Conservation (phyloP, 64 coral and sea anemone genomes). For the Pachyseris speciosa region DNA sequence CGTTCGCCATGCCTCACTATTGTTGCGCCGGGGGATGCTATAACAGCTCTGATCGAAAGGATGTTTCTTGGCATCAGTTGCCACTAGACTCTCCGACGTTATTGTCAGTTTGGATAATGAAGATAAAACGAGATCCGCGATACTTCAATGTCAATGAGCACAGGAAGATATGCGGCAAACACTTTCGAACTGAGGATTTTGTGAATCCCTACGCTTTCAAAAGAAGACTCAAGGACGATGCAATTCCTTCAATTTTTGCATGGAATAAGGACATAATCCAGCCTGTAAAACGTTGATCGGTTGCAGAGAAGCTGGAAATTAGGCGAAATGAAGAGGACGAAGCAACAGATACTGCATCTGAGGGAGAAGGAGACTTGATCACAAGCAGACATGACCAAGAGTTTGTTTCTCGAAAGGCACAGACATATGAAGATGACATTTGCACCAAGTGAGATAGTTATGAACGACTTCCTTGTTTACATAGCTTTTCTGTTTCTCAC, state of each 20-base stretch:
- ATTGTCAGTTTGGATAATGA: conserved; percentile 48
- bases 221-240: conserved; percentile 38
- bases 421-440: conserved; percentile 54
- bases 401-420: no score
- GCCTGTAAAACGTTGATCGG: not conserved
- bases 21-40: conserved; percentile 32
- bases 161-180: conserved; percentile 47
- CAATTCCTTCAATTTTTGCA: conserved; percentile 61
- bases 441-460: not conserved
- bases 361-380: no score
- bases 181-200: conserved; percentile 30
- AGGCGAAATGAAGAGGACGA: conserved; percentile 14
- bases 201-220: conserved; percentile 43
- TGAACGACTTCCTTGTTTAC: conserved; percentile 34
- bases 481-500: conserved; percentile 49
- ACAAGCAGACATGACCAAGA: no score
- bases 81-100: not conserved
- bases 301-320: not conserved
- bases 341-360: conserved; percentile 63
- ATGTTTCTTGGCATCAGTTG: conserved; percentile 40
- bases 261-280: no score
- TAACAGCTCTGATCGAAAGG: conserved; percentile 21
- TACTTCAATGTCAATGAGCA: conserved; percentile 52
- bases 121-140: conserved; percentile 40
- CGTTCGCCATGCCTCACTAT: conserved; percentile 10